Evolutionary conservation across 2,888 invertebrate genomes (phyloP).

Genomic region (Erpobdella octoculata): DNA sequence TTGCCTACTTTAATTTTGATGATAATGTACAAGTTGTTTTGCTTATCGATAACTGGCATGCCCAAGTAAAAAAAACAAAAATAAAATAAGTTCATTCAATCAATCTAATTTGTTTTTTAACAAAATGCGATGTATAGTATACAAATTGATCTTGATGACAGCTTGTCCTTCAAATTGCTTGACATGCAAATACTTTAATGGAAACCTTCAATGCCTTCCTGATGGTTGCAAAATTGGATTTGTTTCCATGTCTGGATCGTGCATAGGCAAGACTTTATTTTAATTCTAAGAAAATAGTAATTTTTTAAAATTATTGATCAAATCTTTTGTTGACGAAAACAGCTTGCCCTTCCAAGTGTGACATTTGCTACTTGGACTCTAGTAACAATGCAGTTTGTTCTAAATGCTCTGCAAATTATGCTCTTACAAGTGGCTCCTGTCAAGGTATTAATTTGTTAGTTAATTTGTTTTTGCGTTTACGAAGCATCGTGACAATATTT

Average conservation of each 20-base stretch:
- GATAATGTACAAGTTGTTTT: no score
- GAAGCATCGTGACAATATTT: no score
- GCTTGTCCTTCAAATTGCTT: slow-evolving; percentile 33
- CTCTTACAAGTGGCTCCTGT: slow-evolving; percentile 1
- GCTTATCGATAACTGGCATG: no score
- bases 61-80: no score
- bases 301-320: neutral
- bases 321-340: neutral
- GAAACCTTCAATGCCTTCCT: slow-evolving; percentile 24
- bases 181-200: slow-evolving; percentile 23
- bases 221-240: slow-evolving; percentile 29
- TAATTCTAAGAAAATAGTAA: neutral
- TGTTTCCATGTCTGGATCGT: slow-evolving; percentile 16
- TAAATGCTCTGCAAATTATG: neutral
- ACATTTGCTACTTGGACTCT: slow-evolving; percentile 3
- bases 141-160: slow-evolving; percentile 10
- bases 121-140: no score
- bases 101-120: no score
- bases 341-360: slow-evolving; percentile 5
- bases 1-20: no score
- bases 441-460: no score
- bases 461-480: no score
- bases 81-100: no score
- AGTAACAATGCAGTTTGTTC: slow-evolving; percentile 2
- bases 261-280: slow-evolving; percentile 20